Base-by-base conservation (phyloP, 2,888 invertebrate genomes). In the Melanotus villosus region DNA sequence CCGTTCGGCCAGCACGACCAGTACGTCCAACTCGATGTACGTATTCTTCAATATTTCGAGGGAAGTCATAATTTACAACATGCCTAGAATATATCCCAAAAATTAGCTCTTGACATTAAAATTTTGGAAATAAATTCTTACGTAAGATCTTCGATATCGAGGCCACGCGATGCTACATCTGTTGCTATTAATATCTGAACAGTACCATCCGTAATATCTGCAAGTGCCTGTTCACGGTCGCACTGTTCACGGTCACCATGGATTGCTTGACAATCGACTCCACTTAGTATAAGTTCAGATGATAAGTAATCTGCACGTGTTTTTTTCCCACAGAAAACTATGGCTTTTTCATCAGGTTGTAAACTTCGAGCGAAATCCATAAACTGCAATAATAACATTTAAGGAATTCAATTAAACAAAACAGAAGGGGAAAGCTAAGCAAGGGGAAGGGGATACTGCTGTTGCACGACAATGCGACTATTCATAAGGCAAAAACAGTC, bases 1-100 rank as follows among this genome's bases (percentile, higher is more conserved):
- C 98, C 0, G 89, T 90, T 68, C 90, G 90, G 12, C 98, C 98
- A 12, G 98, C 98, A 66, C 98, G 89, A 0, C 98, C 98, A 0
- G 98, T 98, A 69, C 98, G 89, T 0, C 98, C 98, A n/a, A 98
- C 95, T 70, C 98, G 89, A 82, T 98, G 98, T 0, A 96, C 96
- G 85, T 98, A 98, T 80, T 98, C 98, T 82, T 98, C 98, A 78
- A 98, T 95, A 78, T 97, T 95, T 12, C 92, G 89, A 0, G 98
- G 98, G 80, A 98, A 97, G 84, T 98, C 98, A 78, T 91, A 94
- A 84, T 98, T 98, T 21, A 97, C 86, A 0, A 98, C 96, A 84
- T 96, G 89, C 7, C 91, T 91, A 80, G 41, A 86, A 82, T 2
- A 9, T n/a, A 19, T 32, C 16, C 26, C 26, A 7, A 5, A 26